Conservation (phyloP, 2,113 vertebrate species). For the Vulpes vulpes region DNA sequence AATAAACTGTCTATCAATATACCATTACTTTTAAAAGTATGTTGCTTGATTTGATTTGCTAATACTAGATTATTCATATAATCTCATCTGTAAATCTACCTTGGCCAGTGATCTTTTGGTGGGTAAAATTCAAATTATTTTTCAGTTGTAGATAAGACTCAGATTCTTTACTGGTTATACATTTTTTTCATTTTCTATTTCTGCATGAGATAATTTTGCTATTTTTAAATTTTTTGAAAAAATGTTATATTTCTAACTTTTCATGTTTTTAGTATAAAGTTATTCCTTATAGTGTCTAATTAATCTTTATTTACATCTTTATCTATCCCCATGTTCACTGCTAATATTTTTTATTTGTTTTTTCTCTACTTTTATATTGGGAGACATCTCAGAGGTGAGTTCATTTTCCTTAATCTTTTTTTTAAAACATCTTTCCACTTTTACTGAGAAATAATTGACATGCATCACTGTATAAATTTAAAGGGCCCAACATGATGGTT, state of each 20-base stretch:
- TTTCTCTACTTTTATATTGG: not conserved
- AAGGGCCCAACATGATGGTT: not conserved
- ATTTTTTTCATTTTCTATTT: not conserved
- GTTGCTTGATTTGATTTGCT: not conserved
- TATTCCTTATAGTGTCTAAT: not conserved
- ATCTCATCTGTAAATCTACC: not conserved
- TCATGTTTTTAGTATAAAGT: not conserved
- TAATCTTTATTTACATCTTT: not conserved
- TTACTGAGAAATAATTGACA: not conserved
- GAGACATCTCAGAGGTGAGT: not conserved
- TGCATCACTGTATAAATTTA: not conserved
- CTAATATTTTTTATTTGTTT: not conserved
- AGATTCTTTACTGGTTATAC: not conserved
- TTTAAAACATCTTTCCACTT: not conserved
- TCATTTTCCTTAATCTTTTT: not conserved
- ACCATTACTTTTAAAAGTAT: not conserved
- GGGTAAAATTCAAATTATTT: conserved; percentile 1
- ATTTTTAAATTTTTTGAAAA: not conserved
- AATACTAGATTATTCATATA: not conserved
- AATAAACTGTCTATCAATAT: not conserved
- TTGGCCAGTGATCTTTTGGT: not conserved
- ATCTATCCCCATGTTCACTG: not conserved
- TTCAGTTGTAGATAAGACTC: not conserved
- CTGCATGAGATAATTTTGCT: conserved; percentile 16
- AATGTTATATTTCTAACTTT: not conserved